Evolutionary conservation across 2,888 invertebrate species (phyloP).

Genomic region (Ormia ochracea): DNA sequence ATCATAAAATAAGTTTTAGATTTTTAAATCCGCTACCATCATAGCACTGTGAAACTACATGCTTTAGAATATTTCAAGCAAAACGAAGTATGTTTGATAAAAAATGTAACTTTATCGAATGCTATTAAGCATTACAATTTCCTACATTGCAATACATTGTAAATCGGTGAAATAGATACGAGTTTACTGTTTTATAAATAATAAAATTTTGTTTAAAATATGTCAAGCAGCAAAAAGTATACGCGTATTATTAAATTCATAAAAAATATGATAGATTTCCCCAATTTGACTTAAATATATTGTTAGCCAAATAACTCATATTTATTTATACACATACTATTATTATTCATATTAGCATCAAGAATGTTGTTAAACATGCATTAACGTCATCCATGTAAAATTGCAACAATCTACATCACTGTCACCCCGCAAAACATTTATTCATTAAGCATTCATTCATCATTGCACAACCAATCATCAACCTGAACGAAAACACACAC

Average conservation of each 20-base stretch:
- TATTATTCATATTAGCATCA: not conserved
- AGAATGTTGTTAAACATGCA: constrained; percentile 28
- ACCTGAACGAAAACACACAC: not conserved
- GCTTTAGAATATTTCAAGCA: no score
- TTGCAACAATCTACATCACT: not conserved
- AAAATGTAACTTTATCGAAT: no score
- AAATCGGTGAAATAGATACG: no score
- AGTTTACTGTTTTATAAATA: no score
- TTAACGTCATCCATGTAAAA: constrained; percentile 39
- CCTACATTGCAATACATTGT: no score
- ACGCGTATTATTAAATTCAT: not conserved
- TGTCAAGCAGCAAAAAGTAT: no score
- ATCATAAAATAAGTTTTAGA: no score
- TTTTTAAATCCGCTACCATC: no score
- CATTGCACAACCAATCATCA: constrained; percentile 38
- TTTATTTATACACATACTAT: not conserved
- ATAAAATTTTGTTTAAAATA: no score
- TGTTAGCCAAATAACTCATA: not conserved
- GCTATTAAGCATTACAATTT: no score
- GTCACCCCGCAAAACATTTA: constrained; percentile 7
- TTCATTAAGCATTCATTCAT: constrained; percentile 33
- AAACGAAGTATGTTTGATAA: no score
- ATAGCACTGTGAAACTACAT: no score
- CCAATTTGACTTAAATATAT: not conserved
- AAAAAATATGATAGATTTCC: not conserved